Evolutionary conservation across 2,113 vertebrate species (phyloP).

Genomic region (Rhagologus leucostigma): DNA sequence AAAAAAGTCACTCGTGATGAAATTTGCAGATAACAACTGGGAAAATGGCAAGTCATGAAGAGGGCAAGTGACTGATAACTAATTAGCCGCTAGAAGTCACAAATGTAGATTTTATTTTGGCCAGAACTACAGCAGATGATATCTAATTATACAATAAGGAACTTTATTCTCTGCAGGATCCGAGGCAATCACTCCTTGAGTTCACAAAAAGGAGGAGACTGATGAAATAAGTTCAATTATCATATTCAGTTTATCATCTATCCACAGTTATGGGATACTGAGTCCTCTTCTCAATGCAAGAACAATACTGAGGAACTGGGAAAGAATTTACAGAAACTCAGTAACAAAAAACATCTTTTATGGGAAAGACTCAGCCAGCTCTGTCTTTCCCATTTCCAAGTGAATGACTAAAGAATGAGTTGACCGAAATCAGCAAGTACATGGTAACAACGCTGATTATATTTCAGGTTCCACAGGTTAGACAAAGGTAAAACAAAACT

Average conservation of each 20-base stretch:
- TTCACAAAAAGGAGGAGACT: not conserved
- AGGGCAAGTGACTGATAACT: not conserved
- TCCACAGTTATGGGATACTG: not conserved
- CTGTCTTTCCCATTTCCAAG: not conserved
- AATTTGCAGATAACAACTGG: not conserved
- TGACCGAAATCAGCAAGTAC: not conserved
- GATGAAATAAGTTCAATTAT: not conserved
- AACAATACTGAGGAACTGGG: not conserved
- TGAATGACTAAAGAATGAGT: not conserved
- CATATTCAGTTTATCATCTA: not conserved
- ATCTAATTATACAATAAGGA: not conserved
- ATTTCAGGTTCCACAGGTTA: not conserved
- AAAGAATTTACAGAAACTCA: not conserved
- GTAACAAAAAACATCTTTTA: not conserved
- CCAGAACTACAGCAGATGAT: not conserved
- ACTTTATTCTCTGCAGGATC: not conserved
- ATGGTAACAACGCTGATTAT: not conserved
- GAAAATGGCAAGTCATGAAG: not conserved
- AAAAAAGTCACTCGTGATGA: not conserved
- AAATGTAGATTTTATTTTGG: not conserved
- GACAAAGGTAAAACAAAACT: not conserved
- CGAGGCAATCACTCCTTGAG: not conserved
- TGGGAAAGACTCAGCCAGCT: not conserved
- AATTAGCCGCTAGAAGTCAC: not conserved
- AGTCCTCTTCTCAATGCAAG: not conserved